Evolutionary conservation across 2,888 invertebrate genomes (phyloP), one percentile per base, ranked within the genome.

Genomic region (Xestia rhomboidea): DNA sequence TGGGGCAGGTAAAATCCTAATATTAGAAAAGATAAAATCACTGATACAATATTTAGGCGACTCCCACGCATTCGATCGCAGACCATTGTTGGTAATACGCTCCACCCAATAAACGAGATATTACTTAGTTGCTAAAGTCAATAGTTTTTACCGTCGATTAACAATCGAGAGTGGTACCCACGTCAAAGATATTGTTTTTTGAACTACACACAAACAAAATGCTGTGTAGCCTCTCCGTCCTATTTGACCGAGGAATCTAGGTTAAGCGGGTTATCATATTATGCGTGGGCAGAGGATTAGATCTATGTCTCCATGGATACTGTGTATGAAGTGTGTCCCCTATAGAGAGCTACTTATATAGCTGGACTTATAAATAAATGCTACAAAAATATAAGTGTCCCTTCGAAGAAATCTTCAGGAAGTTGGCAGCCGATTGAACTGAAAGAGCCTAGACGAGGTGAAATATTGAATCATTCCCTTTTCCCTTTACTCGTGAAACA

Each of bases 201-300:
- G 34, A 54, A 44, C 62, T 62, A 64, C 30, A 54, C 27, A 63
- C n/a, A 34, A 57, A 71, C n/a, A 73, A 69, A 71, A 68, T 62
- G 15, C 60, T 57, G 27, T 64, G 46, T 73, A 27, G 54, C 44
- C 18, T 49, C 27, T 38, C n/a, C 38, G 18, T 72, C n/a, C 62
- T 30, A 70, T 67, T 62, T 72, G 34, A 57, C 41, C 49, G 13
- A 46, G n/a, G 41, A 68, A 72, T 71, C 62, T 73, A 67, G 69
- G 72, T 63, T 83, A 81, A 83, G 66, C 72, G 62, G 82, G 69
- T 81, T 79, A 73, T 76, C 44, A 76, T 73, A 73, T 68, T 70
- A 81, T 46, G 27, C 63, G 70, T 60, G 46, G 72, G 72, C 38
- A 51, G 30, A 38, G 82, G 82, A 81, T 76, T 73, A 73, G 54